A percentile compares a stretch with the other conserved stretches of the same genome.
These are phyloP conservation scores for Dascillus cervinus DNA, from an alignment of 2,888 invertebrate species.

Conservation along the genomic window DNA sequence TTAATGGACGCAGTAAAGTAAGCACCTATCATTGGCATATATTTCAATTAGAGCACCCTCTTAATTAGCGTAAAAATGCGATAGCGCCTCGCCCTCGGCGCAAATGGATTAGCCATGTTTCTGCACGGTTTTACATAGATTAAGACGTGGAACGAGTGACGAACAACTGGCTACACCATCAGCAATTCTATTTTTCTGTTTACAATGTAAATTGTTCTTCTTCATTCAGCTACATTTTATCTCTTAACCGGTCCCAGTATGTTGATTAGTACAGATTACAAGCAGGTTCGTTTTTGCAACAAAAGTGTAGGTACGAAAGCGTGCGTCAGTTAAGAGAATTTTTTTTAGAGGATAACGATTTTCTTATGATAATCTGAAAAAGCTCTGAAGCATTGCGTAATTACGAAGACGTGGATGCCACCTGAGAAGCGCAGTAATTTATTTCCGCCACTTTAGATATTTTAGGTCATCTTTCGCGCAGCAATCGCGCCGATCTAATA, in stretches of 20 bases:
- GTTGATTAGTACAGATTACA: too few relatives aligned
- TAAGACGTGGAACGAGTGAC: constrained; percentile 18
- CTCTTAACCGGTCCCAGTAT: too few relatives aligned
- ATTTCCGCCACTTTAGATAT: constrained; percentile 9
- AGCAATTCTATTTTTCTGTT: constrained; percentile 3
- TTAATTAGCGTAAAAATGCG: constrained; percentile 30
- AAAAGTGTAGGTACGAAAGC: too few relatives aligned
- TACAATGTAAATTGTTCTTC: constrained; percentile 5
- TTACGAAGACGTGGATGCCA: constrained; percentile 12
- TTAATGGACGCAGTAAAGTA: constrained; percentile 21
- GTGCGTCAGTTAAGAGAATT: too few relatives aligned
- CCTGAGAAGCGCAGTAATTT: constrained; percentile 11
- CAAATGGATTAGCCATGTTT: constrained; percentile 31
- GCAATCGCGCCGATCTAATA: too few relatives aligned
- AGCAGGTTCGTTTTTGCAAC: too few relatives aligned
- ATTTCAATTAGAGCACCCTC: constrained; percentile 33
- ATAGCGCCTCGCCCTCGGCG: constrained; percentile 25
- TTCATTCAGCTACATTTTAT: neutral
- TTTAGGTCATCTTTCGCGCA: too few relatives aligned
- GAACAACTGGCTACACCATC: constrained; percentile 5
- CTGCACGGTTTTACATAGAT: constrained; percentile 25
- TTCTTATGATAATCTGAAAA: constrained; percentile 13
- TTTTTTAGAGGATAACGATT: constrained; percentile 12
- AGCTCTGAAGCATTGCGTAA: constrained; percentile 14
- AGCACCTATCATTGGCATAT: constrained; percentile 30